Percentiles rank a stretch among this genome's conserved stretches.
These are phyloP conservation scores for Lucifuga dentata DNA, from an alignment of 2,113 vertebrate species.

Conservation along the genomic window DNA sequence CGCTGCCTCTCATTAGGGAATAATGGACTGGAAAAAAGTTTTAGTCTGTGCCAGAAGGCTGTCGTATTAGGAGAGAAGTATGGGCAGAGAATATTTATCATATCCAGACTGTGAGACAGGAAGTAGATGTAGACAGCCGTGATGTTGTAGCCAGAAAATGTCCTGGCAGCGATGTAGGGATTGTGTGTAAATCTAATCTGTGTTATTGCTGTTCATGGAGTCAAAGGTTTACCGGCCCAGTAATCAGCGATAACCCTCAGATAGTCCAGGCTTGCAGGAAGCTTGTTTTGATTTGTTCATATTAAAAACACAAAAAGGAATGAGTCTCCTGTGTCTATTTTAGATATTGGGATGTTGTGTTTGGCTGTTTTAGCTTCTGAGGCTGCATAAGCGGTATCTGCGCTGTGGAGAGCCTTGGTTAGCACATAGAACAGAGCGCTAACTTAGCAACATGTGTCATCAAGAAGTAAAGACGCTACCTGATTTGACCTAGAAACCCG, in stretches of 20 bases:
- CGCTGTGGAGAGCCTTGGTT: too few relatives aligned
- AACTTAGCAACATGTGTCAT: too few relatives aligned
- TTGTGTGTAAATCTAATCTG: slow-evolving; percentile 70
- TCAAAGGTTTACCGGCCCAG: slow-evolving; percentile 57
- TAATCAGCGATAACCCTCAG: slow-evolving; percentile 47
- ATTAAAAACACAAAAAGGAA: slow-evolving; percentile 66
- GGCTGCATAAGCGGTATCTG: too few relatives aligned
- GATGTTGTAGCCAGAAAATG: slow-evolving; percentile 43
- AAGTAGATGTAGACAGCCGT: slow-evolving; percentile 33
- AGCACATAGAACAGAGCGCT: too few relatives aligned
- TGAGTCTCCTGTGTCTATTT: slow-evolving; percentile 48
- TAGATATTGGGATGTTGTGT: too few relatives aligned
- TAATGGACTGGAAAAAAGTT: slow-evolving; percentile 24
- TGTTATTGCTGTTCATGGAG: slow-evolving; percentile 36
- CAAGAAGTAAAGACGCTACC: too few relatives aligned
- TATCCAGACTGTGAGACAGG: slow-evolving; percentile 49
- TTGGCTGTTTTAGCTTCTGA: too few relatives aligned
- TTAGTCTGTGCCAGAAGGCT: slow-evolving; percentile 26
- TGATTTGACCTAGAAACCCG: too few relatives aligned
- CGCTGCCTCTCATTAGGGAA: slow-evolving; percentile 31
- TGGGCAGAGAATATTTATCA: slow-evolving; percentile 28
- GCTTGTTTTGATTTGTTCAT: slow-evolving; percentile 73
- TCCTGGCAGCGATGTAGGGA: slow-evolving; percentile 43
- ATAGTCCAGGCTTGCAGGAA: slow-evolving; percentile 53
- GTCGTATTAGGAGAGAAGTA: slow-evolving; percentile 48